phyloP scores from a whole-genome alignment of 2,113 vertebrate genomes.

The Cricetomys ansorgei region DNA sequence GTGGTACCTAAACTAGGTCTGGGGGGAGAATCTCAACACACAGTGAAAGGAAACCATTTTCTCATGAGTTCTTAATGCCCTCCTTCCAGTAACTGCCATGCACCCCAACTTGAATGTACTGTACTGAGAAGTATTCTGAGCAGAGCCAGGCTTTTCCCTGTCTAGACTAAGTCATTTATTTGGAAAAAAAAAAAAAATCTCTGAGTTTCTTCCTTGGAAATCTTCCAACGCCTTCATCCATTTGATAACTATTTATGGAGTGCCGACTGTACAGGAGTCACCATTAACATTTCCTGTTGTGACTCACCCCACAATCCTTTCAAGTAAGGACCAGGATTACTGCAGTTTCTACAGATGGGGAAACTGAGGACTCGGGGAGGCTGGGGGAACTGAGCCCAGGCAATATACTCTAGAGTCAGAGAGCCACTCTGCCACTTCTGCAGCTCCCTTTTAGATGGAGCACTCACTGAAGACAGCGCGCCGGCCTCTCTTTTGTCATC shows the following conservation, averaged over 20 bases:
- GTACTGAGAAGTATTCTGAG: neutral
- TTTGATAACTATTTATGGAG: neutral
- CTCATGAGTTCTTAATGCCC: neutral
- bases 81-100: neutral
- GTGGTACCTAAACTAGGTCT: neutral
- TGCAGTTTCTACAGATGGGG: neutral
- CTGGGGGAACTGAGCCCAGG: neutral
- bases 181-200: neutral
- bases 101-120: neutral
- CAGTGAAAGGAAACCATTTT: neutral
- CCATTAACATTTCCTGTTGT: neutral
- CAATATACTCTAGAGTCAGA: neutral
- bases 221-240: neutral
- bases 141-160: neutral
- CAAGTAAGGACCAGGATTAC: neutral
- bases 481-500: neutral
- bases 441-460: no score
- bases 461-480: neutral
- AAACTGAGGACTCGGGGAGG: no score
- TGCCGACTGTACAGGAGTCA: neutral
- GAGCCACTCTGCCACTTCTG: neutral
- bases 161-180: neutral
- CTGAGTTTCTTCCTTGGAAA: neutral
- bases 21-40: neutral
- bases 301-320: neutral